Percentiles rank a stretch among this genome's conserved stretches.
These are phyloP conservation scores for Acrocephalus scirpaceus DNA, from an alignment of 2,797 vertebrate genomes.

Conservation along the genomic window DNA sequence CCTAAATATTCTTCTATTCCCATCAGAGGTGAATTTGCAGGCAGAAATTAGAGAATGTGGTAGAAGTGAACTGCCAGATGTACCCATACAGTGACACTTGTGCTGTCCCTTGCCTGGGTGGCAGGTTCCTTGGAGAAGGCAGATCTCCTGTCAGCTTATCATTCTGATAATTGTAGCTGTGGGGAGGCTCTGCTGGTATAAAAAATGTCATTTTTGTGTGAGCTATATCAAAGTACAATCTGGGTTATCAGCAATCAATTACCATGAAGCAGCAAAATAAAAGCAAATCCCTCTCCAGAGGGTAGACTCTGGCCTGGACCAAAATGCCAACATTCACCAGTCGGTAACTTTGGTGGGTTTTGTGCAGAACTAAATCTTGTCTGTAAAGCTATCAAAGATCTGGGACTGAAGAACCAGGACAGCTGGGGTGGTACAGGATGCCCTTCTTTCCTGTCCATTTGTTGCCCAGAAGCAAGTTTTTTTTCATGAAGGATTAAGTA, in stretches of 20 bases:
- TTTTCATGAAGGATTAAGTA: constrained; percentile 32
- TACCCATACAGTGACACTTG: accelerated
- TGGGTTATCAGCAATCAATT: not conserved
- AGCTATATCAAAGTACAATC: not conserved
- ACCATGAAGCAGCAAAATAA: not conserved
- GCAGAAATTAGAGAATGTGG: not conserved
- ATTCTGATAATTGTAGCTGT: not conserved
- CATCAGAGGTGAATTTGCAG: not conserved
- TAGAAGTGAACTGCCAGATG: not conserved
- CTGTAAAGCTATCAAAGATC: not conserved
- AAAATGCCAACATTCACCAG: not conserved
- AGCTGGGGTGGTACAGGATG: not conserved
- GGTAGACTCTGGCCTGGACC: not conserved
- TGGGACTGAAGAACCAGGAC: not conserved
- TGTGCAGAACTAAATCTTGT: not conserved
- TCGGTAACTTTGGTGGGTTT: not conserved
- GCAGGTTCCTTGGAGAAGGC: not conserved
- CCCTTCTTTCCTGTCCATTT: not conserved
- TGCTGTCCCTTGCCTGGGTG: not conserved
- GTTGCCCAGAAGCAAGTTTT: not conserved
- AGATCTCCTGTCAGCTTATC: not conserved
- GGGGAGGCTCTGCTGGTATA: not conserved
- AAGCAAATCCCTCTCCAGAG: not conserved
- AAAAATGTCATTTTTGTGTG: not conserved
- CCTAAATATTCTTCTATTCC: not conserved